Base-by-base conservation (phyloP, 2,888 invertebrate genomes). In the Taenaris catops region DNA sequence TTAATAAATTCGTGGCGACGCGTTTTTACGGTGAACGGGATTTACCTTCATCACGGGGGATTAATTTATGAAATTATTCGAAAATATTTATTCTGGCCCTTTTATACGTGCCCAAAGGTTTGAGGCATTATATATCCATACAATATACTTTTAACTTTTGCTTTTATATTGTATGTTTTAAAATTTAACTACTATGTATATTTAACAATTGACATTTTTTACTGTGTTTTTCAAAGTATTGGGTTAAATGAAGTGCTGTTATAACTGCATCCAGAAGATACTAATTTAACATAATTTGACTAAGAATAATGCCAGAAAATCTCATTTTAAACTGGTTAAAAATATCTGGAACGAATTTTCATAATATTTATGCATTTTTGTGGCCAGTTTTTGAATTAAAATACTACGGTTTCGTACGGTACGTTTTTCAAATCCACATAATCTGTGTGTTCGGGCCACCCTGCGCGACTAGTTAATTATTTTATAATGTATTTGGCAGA, bases 1-100 rank as follows among this genome's bases (percentile, higher is more conserved):
- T 29, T 29, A 32, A 34, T 27, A 16, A 36, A 34, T 25, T 33
- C 26, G 24, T 14, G 32, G 32, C 31, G 34, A 34, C 26, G 29
- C 23, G 24, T 40, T 44, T 44, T 38, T 37, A 38, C 25, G 37
- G 25, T 26, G 16, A 28, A 11, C 20, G 23, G 40, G 44, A 40
- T 44, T 40, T 44, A 44, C 44, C 44, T 44, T 40, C 40, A 34
- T 44, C 44, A 44, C 31, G 23, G 25, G 34, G 41, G 40, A 44
- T 44, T 40, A 44, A 44, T 37, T 40, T 33, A 38, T 24, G 31
- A 44, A 44, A 34, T 44, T 44, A 44, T 40, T 44, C 25, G 28
- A 37, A 38, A 40, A 41, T 38, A 44, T 44, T 40, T 40, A 41
- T 34, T 31, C 31, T 32, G 37, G 26, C 26, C 33, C 27, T 43